Percentiles rank a stretch among this genome's conserved stretches.
phyloP scores from a whole-genome alignment of 2,797 vertebrate species.

The Melanotaenia pygmaea region DNA sequence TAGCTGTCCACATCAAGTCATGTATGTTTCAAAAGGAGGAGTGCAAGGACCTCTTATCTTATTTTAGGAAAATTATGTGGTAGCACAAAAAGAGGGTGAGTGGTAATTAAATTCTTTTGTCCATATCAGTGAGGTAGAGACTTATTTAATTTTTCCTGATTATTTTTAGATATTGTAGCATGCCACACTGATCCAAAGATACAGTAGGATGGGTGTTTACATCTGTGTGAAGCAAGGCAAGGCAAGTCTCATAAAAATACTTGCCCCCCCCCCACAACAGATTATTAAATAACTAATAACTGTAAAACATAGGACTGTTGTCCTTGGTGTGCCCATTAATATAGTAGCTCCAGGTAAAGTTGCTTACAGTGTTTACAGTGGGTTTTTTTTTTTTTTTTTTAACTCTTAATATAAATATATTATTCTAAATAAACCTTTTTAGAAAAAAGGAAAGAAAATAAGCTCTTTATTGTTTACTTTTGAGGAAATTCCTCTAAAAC shows the following conservation, averaged over 20 bases:
- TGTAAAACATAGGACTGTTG: neutral
- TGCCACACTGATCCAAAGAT: neutral
- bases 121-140: slow-evolving; percentile 71
- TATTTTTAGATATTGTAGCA: slow-evolving; percentile 9
- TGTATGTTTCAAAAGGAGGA: slow-evolving; percentile 25
- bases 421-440: slow-evolving; percentile 19
- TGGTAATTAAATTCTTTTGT: slow-evolving; percentile 11
- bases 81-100: slow-evolving; percentile 8
- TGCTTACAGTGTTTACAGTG: slow-evolving; percentile 26
- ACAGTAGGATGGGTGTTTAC: neutral
- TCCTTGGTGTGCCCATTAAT: neutral
- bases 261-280: neutral
- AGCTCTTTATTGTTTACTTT: slow-evolving; percentile 60
- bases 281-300: slow-evolving; percentile 1
- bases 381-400: slow-evolving; percentile 28
- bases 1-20: slow-evolving; percentile 47
- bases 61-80: neutral
- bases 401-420: slow-evolving; percentile 52
- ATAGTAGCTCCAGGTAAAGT: slow-evolving; percentile 15
- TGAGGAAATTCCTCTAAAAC: slow-evolving; percentile 28
- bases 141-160: slow-evolving; percentile 32
- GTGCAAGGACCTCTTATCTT: slow-evolving; percentile 48
- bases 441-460: neutral
- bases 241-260: no score
- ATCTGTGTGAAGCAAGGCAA: neutral